Base-by-base conservation (phyloP, 64 coral and sea anemone species). In the Orbicella faveolata region DNA sequence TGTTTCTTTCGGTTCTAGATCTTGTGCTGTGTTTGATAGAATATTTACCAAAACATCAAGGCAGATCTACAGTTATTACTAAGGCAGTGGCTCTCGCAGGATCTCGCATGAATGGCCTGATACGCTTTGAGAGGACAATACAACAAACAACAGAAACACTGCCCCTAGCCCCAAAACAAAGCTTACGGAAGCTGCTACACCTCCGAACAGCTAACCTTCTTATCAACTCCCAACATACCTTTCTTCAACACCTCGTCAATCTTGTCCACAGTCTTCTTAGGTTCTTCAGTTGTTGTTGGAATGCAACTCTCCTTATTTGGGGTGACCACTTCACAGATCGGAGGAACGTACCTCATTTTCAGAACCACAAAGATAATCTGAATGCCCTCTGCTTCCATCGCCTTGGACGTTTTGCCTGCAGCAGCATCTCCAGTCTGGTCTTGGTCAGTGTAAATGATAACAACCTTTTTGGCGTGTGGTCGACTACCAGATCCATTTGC, bases 401-500 rank as follows among this genome's bases (percentile, higher is more conserved):
- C 90, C 26, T 68, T 87, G 16, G 90, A 36, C 0, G 23, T 62
- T 25, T 69, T 79, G 16, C 10, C 26, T 39, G 83, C 83, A 17
- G 83, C 90, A 67, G 77, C 73, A 55, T 74, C 63, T 54, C 34
- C 68, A 17, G 76, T 89, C 10, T 83, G 83, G 41, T 80, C 84
- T 44, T 59, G 34, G 74, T 92, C 90, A 15, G 84, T 92, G 84
- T 87, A 92, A 21, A 92, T 34, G 33, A 92, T 66, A 63, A 92
- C 75, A 65, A 87, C 90, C 67, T 80, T 97, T 52, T 88, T 94
- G 2, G 89, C 92, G 53, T 79, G 20, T 12, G 77, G 57, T 57
- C 88, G 83, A 53, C 82, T 52, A 6, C 89, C 91, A 11, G 88
- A 83, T 66, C 34, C 80, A 19, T 61, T 59, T 34, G 77, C 74